Base-by-base conservation (phyloP, 2,797 vertebrate genomes). In the Vespertilio murinus region DNA sequence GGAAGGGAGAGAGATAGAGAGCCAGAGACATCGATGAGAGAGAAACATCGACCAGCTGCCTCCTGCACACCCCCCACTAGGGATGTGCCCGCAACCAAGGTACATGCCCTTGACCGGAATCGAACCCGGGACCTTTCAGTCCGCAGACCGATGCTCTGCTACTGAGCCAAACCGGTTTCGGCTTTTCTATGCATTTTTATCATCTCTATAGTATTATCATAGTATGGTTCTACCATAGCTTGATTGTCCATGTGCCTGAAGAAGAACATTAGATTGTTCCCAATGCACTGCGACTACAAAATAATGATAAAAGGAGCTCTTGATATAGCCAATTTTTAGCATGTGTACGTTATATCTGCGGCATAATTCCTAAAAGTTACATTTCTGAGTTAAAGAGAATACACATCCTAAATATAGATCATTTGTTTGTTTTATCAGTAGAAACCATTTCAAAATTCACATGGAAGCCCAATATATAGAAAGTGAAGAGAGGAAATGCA, bases 341-440 rank as follows among this genome's bases (percentile, higher is more conserved):
- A 85, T 16, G 3, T 49, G 23, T 81, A 23, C 0, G 47, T 35
- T 54, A 11, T 88, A 88, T 84, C 40, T 92, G n/a, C 10, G 47
- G 49, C 20, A n/a, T 35, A 14, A 16, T 75, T 90, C 92, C 61
- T 84, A 61, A 69, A 92, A 77, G 49, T 33, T 83, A 69, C 20
- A 59, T 80, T 75, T 75, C 65, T 87, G 71, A 90, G 49, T 87
- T 75, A 85, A 86, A 73, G 47, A 94, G 30, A 74, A 91, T 64
- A 25, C 17, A n/a, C 28, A 54, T 67, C 28, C 81, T 73, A 86
- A 87, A 77, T 71, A 22, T 80, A 69, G 81, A 38, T 74, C 49
- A 38, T 30, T 30, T 61, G 25, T 61, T 61, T 30, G 25, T 25
- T 61, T 71, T 25, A 85, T 40, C 16, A 40, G 18, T 35, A 61